Evolutionary conservation across 2,888 invertebrate genomes (phyloP), one percentile per base, ranked within the genome.

Genomic region (Pocota personata): DNA sequence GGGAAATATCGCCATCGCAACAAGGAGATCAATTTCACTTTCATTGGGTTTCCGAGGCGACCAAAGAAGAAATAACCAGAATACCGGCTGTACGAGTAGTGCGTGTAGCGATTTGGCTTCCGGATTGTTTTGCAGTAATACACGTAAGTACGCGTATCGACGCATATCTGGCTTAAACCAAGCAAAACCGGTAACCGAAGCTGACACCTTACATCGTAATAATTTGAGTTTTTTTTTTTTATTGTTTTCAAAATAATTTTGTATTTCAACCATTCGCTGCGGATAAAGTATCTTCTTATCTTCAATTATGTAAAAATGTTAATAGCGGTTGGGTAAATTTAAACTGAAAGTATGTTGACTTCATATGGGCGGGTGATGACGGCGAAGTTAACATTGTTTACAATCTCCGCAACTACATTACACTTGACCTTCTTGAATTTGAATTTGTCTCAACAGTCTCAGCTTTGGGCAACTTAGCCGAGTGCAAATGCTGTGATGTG

Each of bases 11-110:
- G 19, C 24, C 50, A 64, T 67, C 46, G 60, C 55, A 57, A 46
- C 60, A 79, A 69, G 75, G 27, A 37, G 84, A 84, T 84, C 79
- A 80, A 75, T 84, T 84, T 84, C 84, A 84, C 84, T 84, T 84
- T 84, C 80, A 58, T 84, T 84, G 80, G 80, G 80, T 80, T 84
- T 84, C 84, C 75, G 75, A 84, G 80, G 60, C 52, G 60, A 37
- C 73, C 46, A 76, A 76, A 52, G 67, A 80, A 71, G 75, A 71
- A 64, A 79, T 60, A 80, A 84, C 84, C 80, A 76, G 75, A 84
- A 80, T 80, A 43, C 80, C 84, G 80, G 76, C 80, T 75, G 67
- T n/a, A n/a, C n/a, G n/a, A n/a, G n/a, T 48, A 52, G 71, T 84
- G 84, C 80, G 84, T 84, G 80, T 76, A 84, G 75, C 60, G 24